Evolutionary conservation across 1,140 invertebrate genomes (phyloP).

Genomic region (Drosophila sproati): DNA sequence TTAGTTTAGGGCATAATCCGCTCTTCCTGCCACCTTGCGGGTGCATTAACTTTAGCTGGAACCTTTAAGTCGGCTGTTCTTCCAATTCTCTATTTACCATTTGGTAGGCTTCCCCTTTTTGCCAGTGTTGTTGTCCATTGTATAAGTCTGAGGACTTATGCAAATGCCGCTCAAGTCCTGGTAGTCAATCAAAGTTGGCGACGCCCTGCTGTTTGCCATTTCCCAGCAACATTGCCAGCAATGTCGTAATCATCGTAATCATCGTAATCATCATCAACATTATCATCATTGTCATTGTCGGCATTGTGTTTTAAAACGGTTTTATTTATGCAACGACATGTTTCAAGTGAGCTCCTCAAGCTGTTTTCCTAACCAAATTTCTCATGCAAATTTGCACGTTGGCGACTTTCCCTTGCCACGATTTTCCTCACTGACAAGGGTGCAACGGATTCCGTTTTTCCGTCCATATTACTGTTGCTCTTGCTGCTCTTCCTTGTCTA

Average conservation of each 20-base stretch:
- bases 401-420: slow-evolving; percentile 2
- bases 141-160: slow-evolving; percentile 65
- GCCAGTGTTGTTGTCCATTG: slow-evolving; percentile 48
- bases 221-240: neutral
- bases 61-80: slow-evolving; percentile 21
- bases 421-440: no score
- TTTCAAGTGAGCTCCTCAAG: slow-evolving; percentile 60
- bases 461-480: slow-evolving; percentile 10
- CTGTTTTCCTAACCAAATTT: slow-evolving; percentile 78
- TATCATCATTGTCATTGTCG: slow-evolving; percentile 37
- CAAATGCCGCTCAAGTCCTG: slow-evolving; percentile 59
- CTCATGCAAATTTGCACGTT: slow-evolving; percentile 80
- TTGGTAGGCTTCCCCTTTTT: slow-evolving; percentile 26
- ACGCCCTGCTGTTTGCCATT: slow-evolving; percentile 34
- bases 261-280: slow-evolving; percentile 22
- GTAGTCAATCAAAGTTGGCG: slow-evolving; percentile 76
- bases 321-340: slow-evolving; percentile 81
- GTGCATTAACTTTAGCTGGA: neutral
- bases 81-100: slow-evolving; percentile 1
- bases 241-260: slow-evolving; percentile 43
- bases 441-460: slow-evolving; percentile 14
- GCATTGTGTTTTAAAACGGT: slow-evolving; percentile 65
- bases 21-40: neutral
- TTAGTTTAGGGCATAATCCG: slow-evolving; percentile 1
- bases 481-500: slow-evolving; percentile 19